These are phyloP conservation scores for Drosophila suboccidentalis DNA, from an alignment of 2,888 invertebrate genomes.

Conservation along the genomic window DNA sequence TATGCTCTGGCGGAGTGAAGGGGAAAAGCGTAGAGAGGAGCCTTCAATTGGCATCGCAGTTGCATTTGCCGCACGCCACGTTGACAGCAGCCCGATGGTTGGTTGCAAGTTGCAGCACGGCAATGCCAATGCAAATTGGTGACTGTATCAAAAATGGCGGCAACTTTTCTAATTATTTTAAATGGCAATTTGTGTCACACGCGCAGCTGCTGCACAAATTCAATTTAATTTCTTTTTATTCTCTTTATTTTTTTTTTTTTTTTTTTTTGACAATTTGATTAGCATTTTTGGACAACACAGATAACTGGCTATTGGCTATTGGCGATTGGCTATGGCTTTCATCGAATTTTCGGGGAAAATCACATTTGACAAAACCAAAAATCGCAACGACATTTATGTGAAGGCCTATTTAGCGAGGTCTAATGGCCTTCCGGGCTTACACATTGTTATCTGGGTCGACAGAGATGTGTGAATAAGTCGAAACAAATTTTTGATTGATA, in stretches of 20 bases:
- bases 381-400: constrained; percentile 24
- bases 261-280: constrained; percentile 49
- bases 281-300: constrained; percentile 31
- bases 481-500: constrained; percentile 20
- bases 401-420: constrained; percentile 6
- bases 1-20: not conserved
- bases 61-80: constrained; percentile 41
- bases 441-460: constrained; percentile 20
- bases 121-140: constrained; percentile 35
- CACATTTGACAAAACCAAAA: constrained; percentile 36
- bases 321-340: constrained; percentile 11
- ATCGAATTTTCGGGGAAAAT: constrained; percentile 33
- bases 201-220: constrained; percentile 51
- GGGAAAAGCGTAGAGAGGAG: not conserved
- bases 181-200: constrained; percentile 76
- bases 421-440: constrained; percentile 10
- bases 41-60: constrained; percentile 26
- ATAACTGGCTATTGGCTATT: constrained; percentile 11
- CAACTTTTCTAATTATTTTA: constrained; percentile 79
- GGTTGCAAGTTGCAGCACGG: constrained; percentile 23
- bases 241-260: not conserved
- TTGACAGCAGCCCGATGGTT: constrained; percentile 37
- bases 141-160: constrained; percentile 55
- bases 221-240: constrained; percentile 20
- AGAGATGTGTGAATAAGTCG: constrained; percentile 10